A percentile compares a stretch with the other conserved stretches of the same genome.
phyloP scores from a whole-genome alignment of 53 echinoderm and acorn worm genomes.

The Stichopus horrens region DNA sequence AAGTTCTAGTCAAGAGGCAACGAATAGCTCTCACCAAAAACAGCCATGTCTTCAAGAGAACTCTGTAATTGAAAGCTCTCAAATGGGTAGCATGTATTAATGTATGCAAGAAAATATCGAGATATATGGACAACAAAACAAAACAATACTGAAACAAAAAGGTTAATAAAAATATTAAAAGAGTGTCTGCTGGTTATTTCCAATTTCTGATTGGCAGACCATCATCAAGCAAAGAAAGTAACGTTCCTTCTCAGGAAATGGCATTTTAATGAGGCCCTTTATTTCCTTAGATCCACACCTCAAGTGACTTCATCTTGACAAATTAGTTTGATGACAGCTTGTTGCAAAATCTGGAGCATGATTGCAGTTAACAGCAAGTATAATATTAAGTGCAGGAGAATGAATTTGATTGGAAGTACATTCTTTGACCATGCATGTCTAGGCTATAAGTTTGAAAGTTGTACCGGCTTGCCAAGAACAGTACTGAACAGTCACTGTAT shows the following conservation, averaged over 20 bases:
- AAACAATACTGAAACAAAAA: not conserved
- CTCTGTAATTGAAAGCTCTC: constrained; percentile 34
- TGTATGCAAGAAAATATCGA: constrained; percentile 18
- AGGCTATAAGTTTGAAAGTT: too few relatives aligned
- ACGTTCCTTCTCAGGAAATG: not conserved
- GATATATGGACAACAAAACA: not conserved
- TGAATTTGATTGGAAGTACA: too few relatives aligned
- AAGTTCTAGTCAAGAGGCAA: constrained; percentile 34
- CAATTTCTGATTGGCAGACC: not conserved
- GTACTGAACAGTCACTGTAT: too few relatives aligned
- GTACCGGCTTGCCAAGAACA: too few relatives aligned
- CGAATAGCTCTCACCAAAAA: constrained; percentile 27
- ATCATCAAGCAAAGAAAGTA: not conserved
- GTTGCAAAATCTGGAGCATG: too few relatives aligned
- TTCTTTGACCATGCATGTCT: too few relatives aligned
- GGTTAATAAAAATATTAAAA: not conserved
- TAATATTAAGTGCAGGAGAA: too few relatives aligned
- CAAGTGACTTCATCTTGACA: not conserved
- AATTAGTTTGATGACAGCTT: not conserved
- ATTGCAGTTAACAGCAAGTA: too few relatives aligned
- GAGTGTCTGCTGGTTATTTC: not conserved
- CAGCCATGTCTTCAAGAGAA: constrained; percentile 42
- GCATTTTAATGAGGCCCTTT: not conserved
- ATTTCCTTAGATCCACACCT: not conserved
- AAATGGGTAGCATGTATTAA: constrained; percentile 14